phyloP scores from a whole-genome alignment of 2,797 vertebrate genomes.

The Myoxocephalus aenaeus region DNA sequence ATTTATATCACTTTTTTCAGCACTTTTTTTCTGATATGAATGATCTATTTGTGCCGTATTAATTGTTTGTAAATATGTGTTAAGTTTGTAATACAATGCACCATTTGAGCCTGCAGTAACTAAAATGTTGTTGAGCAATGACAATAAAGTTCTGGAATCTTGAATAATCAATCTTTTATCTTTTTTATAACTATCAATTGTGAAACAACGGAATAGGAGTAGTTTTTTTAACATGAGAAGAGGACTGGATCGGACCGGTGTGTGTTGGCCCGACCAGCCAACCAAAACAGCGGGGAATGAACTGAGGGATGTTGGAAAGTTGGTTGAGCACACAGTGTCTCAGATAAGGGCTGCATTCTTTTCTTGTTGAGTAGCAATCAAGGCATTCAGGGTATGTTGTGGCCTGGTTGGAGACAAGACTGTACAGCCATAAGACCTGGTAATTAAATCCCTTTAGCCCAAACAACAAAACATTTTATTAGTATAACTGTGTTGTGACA shows the following conservation, averaged over 20 bases:
- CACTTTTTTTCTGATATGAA: no score
- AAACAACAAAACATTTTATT: constrained; percentile 6
- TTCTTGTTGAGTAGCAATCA: neutral
- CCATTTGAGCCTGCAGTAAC: no score
- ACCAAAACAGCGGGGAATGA: neutral
- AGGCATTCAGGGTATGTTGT: neutral
- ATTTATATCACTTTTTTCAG: no score
- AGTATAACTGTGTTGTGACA: neutral
- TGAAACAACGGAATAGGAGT: neutral
- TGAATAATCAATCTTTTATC: neutral
- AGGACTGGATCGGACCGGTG: neutral
- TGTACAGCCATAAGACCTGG: neutral
- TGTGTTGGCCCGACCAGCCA: neutral
- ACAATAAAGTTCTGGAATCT: neutral
- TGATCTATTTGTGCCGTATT: no score
- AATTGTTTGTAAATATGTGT: no score
- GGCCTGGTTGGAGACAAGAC: neutral
- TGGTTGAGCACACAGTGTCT: neutral
- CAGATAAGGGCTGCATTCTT: neutral
- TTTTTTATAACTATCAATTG: neutral
- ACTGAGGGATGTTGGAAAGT: neutral
- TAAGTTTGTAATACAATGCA: no score
- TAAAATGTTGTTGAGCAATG: no score
- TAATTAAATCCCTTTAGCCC: neutral
- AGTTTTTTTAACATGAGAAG: neutral